These are phyloP conservation scores for Muricea muricata DNA, from an alignment of 92 coral and sea anemone genomes.

Conservation along the genomic window DNA sequence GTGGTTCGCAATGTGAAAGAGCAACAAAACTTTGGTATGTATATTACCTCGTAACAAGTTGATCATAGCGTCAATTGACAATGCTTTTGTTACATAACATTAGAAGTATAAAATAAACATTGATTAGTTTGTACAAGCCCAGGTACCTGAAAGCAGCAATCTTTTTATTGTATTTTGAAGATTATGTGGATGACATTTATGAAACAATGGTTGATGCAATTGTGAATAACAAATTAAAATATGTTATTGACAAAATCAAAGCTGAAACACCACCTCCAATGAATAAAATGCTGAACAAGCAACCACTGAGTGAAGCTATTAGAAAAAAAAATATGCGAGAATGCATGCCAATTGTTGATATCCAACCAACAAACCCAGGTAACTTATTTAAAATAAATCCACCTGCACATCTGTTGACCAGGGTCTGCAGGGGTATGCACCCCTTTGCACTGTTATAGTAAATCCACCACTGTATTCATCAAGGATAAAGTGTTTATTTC, in stretches of 20 bases:
- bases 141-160: too few relatives aligned
- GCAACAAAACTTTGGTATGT: conserved; percentile 17
- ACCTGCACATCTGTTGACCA: too few relatives aligned
- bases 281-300: conserved; percentile 57
- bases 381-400: too few relatives aligned
- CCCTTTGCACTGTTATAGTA: too few relatives aligned
- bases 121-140: too few relatives aligned
- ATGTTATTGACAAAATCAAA: background rate
- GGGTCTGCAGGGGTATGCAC: too few relatives aligned
- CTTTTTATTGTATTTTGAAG: too few relatives aligned
- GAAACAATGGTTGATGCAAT: conserved; percentile 3
- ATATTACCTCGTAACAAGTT: background rate
- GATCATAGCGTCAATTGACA: too few relatives aligned
- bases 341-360: conserved; percentile 43
- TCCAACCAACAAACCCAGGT: conserved; percentile 44
- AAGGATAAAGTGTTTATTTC: too few relatives aligned
- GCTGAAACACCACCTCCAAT: conserved; percentile 49
- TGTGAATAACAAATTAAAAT: background rate
- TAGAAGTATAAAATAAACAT: too few relatives aligned
- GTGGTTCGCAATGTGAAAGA: conserved; percentile 3
- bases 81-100: too few relatives aligned
- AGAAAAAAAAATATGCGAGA: conserved; percentile 12
- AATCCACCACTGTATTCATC: too few relatives aligned
- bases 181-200: conserved; percentile 51
- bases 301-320: conserved; percentile 44